Conservation (phyloP, 2,113 vertebrate species). For the Psophia crepitans region DNA sequence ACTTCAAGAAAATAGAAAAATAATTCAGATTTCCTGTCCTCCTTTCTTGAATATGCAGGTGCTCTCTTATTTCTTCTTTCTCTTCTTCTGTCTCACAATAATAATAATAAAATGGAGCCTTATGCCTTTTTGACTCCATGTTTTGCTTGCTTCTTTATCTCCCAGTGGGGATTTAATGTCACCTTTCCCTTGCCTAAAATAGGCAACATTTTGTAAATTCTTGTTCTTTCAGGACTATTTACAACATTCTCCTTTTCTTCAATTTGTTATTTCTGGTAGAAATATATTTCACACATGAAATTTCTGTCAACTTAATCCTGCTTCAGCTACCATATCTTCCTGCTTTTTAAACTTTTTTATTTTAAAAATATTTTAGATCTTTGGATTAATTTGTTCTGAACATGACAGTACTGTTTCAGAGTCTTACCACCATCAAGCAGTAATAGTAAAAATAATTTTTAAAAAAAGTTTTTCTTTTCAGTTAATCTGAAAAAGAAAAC, state of each 20-base stretch:
- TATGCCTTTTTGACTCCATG: not conserved
- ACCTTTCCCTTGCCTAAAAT: not conserved
- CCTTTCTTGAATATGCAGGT: not conserved
- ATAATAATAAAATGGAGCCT: not conserved
- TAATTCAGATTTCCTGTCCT: not conserved
- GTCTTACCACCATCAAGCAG: not conserved
- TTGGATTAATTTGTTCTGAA: conserved; percentile 37
- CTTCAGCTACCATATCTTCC: not conserved
- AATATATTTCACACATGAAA: not conserved
- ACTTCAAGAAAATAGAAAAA: not conserved
- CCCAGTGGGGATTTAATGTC: not conserved
- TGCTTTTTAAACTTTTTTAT: not conserved
- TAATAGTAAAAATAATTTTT: not conserved
- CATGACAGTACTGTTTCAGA: conserved; percentile 6
- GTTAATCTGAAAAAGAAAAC: not conserved
- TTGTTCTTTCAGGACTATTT: not conserved
- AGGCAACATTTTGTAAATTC: not conserved
- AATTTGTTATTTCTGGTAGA: not conserved
- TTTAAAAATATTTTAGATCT: conserved; percentile 27
- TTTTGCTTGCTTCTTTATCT: not conserved
- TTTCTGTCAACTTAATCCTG: not conserved
- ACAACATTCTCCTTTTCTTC: not conserved
- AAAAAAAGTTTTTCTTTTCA: not conserved
- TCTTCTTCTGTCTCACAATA: not conserved
- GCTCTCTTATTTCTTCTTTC: not conserved